These are phyloP conservation scores for Hylyphantes graminicola DNA, from an alignment of 1,140 invertebrate species.

Conservation along the genomic window DNA sequence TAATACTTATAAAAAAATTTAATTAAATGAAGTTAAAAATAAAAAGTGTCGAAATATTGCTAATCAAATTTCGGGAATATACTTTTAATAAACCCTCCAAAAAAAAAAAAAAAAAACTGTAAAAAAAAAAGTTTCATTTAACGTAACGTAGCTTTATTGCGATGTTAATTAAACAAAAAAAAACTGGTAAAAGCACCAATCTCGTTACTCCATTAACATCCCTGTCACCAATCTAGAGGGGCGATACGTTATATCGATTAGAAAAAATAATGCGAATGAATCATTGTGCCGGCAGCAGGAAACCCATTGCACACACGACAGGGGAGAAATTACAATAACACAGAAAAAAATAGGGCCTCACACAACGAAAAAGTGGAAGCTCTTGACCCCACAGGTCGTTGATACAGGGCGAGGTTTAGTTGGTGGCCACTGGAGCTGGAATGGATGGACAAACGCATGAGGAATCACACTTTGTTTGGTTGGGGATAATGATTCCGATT, in stretches of 20 bases:
- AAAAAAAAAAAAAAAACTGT: too few species aligned
- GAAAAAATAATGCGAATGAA: background rate
- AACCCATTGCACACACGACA: constrained; percentile 9
- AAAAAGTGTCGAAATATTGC: too few species aligned
- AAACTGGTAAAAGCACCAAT: too few species aligned
- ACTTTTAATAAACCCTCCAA: too few species aligned
- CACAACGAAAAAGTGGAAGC: constrained; percentile 21
- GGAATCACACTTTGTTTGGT: constrained; percentile 38
- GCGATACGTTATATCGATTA: constrained; percentile 11
- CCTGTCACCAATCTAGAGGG: background rate
- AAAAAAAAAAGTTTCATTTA: too few species aligned
- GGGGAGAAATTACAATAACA: background rate
- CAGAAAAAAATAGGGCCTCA: background rate
- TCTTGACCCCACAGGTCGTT: constrained; percentile 14
- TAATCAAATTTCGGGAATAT: too few species aligned
- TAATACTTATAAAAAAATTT: too few species aligned
- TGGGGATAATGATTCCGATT: background rate
- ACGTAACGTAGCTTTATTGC: too few species aligned
- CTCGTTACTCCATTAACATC: too few species aligned
- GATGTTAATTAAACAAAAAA: too few species aligned
- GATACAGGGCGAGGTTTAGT: constrained; percentile 3
- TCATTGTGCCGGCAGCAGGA: constrained; percentile 10
- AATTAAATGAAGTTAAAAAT: too few species aligned
- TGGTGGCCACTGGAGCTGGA: constrained; percentile 4
- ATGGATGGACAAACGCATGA: constrained; percentile 19